phyloP scores from a whole-genome alignment of 2,113 vertebrate species.

The Clupea harengus region DNA sequence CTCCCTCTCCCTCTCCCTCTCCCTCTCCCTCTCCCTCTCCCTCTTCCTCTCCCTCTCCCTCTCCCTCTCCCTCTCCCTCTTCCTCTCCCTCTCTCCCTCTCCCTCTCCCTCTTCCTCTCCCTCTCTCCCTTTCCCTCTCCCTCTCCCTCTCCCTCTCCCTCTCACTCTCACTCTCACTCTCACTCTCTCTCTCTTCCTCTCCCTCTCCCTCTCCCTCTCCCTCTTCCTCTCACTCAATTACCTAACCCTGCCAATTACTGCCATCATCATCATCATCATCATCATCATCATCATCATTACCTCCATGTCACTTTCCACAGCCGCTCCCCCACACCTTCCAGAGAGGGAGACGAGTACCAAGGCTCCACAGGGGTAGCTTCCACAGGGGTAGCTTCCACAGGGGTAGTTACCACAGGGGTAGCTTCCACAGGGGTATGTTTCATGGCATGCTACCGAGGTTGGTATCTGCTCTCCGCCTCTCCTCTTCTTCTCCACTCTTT shows the following conservation, averaged over 20 bases:
- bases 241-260: slow-evolving; percentile 41
- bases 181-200: no score
- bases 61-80: not conserved
- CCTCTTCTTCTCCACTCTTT: not conserved
- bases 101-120: not conserved
- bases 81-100: not conserved
- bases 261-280: slow-evolving; percentile 40
- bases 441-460: not conserved
- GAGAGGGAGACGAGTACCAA: not conserved
- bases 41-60: not conserved
- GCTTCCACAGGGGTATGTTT: not conserved
- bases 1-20: no score
- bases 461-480: not conserved
- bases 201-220: not conserved
- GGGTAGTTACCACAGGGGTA: not conserved
- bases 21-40: no score
- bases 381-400: not conserved
- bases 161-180: no score
- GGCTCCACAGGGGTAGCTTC: not conserved
- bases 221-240: slow-evolving; percentile 43
- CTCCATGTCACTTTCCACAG: slow-evolving; percentile 46
- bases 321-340: slow-evolving; percentile 48
- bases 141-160: not conserved
- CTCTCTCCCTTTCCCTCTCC: not conserved
- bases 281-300: slow-evolving; percentile 42